phyloP scores from a whole-genome alignment of 2,113 vertebrate genomes.

The Cinclus cinclus region DNA sequence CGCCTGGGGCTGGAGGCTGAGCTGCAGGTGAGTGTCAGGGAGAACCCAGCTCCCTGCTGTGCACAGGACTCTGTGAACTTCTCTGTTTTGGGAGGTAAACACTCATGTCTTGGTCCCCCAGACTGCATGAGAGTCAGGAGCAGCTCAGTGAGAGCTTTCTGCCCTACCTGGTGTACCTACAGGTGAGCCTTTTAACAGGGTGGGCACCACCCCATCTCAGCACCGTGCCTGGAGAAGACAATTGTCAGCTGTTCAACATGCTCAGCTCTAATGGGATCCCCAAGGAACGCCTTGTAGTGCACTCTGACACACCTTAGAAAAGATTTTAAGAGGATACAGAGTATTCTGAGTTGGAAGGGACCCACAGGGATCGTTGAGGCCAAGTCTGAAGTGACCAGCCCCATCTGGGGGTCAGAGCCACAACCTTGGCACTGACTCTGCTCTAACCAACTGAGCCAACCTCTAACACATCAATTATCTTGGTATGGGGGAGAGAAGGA shows the following conservation, averaged over 20 bases:
- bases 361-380: background rate
- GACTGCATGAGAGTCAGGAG: background rate
- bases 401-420: background rate
- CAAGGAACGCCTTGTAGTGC: background rate
- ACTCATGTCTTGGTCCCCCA: background rate
- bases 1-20: constrained; percentile 94
- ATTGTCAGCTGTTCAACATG: background rate
- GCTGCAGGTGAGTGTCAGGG: constrained; percentile 82
- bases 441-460: background rate
- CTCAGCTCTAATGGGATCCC: background rate
- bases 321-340: background rate
- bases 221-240: background rate
- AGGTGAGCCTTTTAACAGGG: background rate
- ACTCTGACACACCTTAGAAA: background rate
- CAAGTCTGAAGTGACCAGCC: background rate
- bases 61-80: too few species aligned
- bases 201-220: background rate
- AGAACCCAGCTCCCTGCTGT: background rate
- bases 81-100: background rate
- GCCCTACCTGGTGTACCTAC: background rate
- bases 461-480: background rate
- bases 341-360: background rate
- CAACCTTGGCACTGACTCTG: background rate
- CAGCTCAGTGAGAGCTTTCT: background rate
- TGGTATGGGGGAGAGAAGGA: background rate